A percentile compares a stretch with the other conserved stretches of the same genome.
Conservation (phyloP, 2,888 invertebrate species). For the Odontomyia ornata region DNA sequence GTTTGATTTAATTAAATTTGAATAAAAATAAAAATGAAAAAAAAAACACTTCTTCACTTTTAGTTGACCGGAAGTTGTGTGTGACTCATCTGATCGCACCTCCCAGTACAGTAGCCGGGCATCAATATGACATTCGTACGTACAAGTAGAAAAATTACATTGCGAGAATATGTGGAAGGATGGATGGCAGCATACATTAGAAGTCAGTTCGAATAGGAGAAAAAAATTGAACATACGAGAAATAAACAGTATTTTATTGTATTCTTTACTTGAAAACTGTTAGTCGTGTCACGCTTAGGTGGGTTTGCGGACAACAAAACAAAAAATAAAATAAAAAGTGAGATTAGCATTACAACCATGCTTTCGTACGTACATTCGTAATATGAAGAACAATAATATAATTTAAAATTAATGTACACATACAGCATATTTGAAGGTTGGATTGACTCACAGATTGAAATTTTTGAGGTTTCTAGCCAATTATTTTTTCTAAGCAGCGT, state of each 20-base stretch:
- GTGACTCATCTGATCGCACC: conserved; percentile 23
- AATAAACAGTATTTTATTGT: conserved; percentile 24
- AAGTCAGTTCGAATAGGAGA: not conserved
- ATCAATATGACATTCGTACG: not conserved
- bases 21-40: conserved; percentile 8
- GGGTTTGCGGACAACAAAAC: not conserved
- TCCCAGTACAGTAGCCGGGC: not conserved
- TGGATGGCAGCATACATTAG: conserved; percentile 18
- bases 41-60: conserved; percentile 39
- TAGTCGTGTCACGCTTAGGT: conserved; percentile 30
- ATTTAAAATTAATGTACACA: conserved; percentile 13
- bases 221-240: conserved; percentile 1
- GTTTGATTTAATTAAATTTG: conserved; percentile 37
- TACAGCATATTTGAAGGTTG: conserved; percentile 18
- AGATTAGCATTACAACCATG: not conserved
- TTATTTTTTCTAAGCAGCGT: not conserved
- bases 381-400: conserved; percentile 15
- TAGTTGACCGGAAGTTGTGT: conserved; percentile 33
- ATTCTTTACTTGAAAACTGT: conserved; percentile 38
- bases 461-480: conserved; percentile 7
- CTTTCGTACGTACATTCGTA: not conserved
- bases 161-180: conserved; percentile 14
- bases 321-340: not conserved
- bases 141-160: not conserved
- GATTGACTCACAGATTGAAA: conserved; percentile 7